phyloP scores from a whole-genome alignment of 2,797 vertebrate genomes.

The Danio aesculapii region DNA sequence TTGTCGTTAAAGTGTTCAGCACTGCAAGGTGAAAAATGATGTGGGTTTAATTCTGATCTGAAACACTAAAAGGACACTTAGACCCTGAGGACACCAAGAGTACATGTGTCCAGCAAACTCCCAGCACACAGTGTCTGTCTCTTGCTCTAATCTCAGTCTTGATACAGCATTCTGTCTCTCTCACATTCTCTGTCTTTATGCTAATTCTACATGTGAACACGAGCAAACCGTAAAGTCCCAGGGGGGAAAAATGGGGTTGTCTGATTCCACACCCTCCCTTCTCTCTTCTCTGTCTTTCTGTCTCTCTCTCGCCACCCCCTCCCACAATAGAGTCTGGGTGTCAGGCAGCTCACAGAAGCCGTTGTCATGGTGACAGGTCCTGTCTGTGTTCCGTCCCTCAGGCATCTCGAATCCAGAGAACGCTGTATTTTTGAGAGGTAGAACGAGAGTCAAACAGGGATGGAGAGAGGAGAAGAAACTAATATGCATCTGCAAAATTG shows the following conservation, averaged over 20 bases:
- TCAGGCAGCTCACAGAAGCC: constrained; percentile 81
- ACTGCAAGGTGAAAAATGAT: background rate
- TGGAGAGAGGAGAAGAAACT: constrained; percentile 32
- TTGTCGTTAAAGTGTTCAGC: background rate
- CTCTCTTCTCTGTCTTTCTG: constrained; percentile 53
- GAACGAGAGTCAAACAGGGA: constrained; percentile 45
- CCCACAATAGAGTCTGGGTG: constrained; percentile 80
- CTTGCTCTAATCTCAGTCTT: constrained; percentile 45
- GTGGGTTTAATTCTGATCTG: constrained; percentile 43
- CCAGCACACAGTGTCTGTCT: constrained; percentile 47
- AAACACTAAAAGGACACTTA: constrained; percentile 39
- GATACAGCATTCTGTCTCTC: constrained; percentile 19
- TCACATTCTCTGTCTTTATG: constrained; percentile 54
- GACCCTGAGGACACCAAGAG: constrained; percentile 51
- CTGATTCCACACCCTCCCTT: constrained; percentile 65
- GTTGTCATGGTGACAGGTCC: constrained; percentile 86
- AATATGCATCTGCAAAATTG: background rate
- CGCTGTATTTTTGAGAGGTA: constrained; percentile 72
- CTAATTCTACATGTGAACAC: constrained; percentile 66
- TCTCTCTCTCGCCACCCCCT: constrained; percentile 67
- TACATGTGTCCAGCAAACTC: constrained; percentile 48
- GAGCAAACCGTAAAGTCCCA: constrained; percentile 63
- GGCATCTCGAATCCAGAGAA: constrained; percentile 81
- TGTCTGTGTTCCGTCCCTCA: constrained; percentile 81
- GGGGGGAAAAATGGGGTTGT: constrained; percentile 75